Evolutionary conservation across 2,888 invertebrate genomes (phyloP), one percentile per base, ranked within the genome.

Genomic region (Cataglyphis rosenhaueri): DNA sequence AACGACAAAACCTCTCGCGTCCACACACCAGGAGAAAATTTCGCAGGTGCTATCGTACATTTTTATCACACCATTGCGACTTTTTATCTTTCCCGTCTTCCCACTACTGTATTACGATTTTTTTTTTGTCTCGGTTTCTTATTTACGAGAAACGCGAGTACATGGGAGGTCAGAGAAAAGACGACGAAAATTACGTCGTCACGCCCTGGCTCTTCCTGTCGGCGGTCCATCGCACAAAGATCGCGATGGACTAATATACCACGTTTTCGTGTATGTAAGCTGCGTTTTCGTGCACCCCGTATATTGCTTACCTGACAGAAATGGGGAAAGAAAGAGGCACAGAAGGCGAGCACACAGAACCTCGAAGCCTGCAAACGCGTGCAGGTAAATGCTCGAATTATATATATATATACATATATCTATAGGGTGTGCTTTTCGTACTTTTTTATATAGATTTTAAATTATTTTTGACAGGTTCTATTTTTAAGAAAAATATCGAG

Each of bases 111-210:
- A 55, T 38, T 18, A 52, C 38, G 3, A 57, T 5, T 18, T 18
- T 78, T 78, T 78, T 78, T 35, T 76, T 29, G 38, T 35, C 29
- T 4, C 73, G 44, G 32, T 59, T 59, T 44, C 66, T 71, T 71
- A 70, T 57, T 59, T 35, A 12, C 35, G 78, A n/a, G 41, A 71
- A 44, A 78, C 21, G 32, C 71, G 57, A 21, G 15, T 70, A 59
- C 71, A 73, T 78, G 73, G 78, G 78, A 32, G 71, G 73, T 55
- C 59, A 57, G 29, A 25, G 32, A 32, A 57, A 59, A 57, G 32
- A 44, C 18, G 78, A 70, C 32, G 84, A 52, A 82, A 83, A 84
- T 84, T 84, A 84, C 79, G 79, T 79, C 68, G 84, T 84, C 83
- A 84, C 78, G 78, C 76, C 76, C 74, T 66, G 76, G 73, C 73